phyloP scores from a whole-genome alignment of 2,113 vertebrate species.

The Thermophis baileyi region DNA sequence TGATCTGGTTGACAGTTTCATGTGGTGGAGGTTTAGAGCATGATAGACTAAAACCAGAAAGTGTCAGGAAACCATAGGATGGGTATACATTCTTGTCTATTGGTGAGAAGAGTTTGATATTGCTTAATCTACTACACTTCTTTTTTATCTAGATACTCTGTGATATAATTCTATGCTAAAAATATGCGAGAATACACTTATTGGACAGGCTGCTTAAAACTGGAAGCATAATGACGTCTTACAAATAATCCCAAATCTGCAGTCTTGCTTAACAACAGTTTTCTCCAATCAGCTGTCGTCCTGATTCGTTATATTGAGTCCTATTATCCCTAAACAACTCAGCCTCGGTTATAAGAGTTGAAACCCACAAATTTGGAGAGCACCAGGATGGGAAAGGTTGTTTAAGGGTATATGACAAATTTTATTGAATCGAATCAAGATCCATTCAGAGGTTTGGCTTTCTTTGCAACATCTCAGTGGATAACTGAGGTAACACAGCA shows the following conservation, averaged over 20 bases:
- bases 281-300: background rate
- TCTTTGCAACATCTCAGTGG: background rate
- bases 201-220: background rate
- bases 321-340: background rate
- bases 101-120: background rate
- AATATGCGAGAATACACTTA: background rate
- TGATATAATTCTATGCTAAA: background rate
- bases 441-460: background rate
- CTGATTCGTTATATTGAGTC: background rate
- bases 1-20: background rate
- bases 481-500: background rate
- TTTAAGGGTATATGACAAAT: background rate
- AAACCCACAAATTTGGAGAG: background rate
- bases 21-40: background rate
- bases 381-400: background rate
- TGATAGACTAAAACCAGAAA: constrained; percentile 28
- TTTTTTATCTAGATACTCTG: background rate
- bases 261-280: background rate
- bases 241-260: background rate
- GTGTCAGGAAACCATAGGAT: constrained; percentile 46
- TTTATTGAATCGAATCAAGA: background rate
- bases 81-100: constrained; percentile 31
- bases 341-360: background rate
- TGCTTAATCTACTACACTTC: background rate
- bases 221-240: background rate